Conservation (phyloP, 2,888 invertebrate species). For the Exocentrus adspersus region DNA sequence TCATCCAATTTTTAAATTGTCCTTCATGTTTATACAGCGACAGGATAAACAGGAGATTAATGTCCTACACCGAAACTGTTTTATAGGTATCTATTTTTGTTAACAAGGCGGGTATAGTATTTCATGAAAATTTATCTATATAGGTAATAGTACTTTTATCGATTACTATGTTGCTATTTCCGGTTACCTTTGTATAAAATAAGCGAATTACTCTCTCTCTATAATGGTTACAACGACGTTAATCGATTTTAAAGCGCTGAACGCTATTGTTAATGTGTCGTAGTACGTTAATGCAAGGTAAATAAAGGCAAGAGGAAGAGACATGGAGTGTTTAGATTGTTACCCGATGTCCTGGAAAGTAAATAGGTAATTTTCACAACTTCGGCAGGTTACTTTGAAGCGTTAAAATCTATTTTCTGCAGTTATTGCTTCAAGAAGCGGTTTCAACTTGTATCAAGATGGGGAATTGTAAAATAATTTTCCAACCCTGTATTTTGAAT, state of each 20-base stretch:
- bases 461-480: no score
- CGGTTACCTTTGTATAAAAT: no score
- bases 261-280: conserved; percentile 3
- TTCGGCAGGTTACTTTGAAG: no score
- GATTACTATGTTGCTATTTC: no score
- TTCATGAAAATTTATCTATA: no score
- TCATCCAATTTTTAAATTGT: conserved; percentile 1
- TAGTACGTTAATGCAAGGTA: conserved; percentile 6
- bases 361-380: conserved; percentile 41
- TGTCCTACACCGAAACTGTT: background rate
- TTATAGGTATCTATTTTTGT: background rate
- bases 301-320: conserved; percentile 8
- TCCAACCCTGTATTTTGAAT: no score
- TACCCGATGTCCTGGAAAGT: conserved; percentile 32
- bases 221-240: background rate
- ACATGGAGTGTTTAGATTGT: conserved; percentile 29
- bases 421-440: no score
- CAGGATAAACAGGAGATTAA: background rate
- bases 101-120: no score
- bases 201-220: no score
- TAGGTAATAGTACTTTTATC: no score
- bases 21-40: background rate
- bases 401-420: no score
- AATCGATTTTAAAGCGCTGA: background rate
- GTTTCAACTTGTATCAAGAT: no score